Conservation (phyloP, 2,113 vertebrate genomes). For the Sporophila hypoxantha region DNA sequence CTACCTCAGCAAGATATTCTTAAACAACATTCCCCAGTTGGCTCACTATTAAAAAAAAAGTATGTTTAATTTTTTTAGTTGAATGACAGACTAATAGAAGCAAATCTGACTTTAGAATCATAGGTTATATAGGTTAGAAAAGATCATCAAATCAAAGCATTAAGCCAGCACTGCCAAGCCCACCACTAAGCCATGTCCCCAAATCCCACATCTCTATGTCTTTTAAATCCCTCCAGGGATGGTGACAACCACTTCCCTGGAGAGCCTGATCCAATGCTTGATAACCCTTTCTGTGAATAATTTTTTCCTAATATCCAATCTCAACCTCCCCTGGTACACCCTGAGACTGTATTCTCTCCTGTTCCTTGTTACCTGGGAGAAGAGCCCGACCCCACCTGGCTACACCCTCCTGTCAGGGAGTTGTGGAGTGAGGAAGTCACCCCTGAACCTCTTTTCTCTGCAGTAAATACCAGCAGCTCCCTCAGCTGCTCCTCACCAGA, state of each 20-base stretch:
- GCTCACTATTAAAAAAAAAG: neutral
- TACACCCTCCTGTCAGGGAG: neutral
- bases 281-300: neutral
- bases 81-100: neutral
- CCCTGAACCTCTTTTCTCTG: neutral
- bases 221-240: neutral
- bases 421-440: neutral
- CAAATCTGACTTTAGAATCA: neutral
- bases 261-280: neutral
- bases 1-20: neutral
- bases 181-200: neutral
- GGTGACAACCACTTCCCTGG: neutral
- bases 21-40: neutral
- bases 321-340: neutral
- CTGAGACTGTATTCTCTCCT: neutral
- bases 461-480: neutral
- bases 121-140: neutral
- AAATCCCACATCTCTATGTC: neutral
- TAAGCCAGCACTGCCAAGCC: neutral
- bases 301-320: neutral
- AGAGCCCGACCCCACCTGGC: accelerated
- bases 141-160: accelerated
- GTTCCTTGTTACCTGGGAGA: too few relatives aligned
- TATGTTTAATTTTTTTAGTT: neutral
- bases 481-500: neutral